phyloP scores from a whole-genome alignment of 2,888 invertebrate genomes.

The Pyrochroa serraticornis region DNA sequence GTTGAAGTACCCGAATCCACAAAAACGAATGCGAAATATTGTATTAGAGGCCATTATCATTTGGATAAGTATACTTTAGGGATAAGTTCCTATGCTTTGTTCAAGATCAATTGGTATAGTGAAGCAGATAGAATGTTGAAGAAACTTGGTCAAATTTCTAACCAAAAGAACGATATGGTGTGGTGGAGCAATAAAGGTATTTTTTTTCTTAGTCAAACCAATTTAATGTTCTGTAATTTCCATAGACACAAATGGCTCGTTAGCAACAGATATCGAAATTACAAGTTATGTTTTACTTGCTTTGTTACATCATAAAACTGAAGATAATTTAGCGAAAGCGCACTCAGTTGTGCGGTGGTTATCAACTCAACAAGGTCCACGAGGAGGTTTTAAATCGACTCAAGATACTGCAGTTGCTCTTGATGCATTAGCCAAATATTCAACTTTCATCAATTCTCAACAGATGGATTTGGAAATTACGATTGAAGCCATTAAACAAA shows the following conservation, averaged over 20 bases:
- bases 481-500: constrained; percentile 57
- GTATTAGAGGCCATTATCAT: constrained; percentile 58
- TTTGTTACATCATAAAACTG: constrained; percentile 60
- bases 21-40: constrained; percentile 65
- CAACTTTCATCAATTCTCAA: constrained; percentile 56
- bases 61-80: constrained; percentile 61
- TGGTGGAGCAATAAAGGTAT: constrained; percentile 62
- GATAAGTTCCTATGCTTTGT: constrained; percentile 62
- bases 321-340: constrained; percentile 61
- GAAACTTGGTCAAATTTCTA: constrained; percentile 56
- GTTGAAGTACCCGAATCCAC: constrained; percentile 60
- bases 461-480: constrained; percentile 58
- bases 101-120: constrained; percentile 57
- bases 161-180: constrained; percentile 56
- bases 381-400: constrained; percentile 78
- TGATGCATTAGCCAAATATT: constrained; percentile 65
- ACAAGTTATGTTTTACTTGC: constrained; percentile 71
- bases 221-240: not conserved
- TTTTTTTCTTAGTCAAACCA: not conserved
- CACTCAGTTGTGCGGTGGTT: constrained; percentile 75
- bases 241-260: constrained; percentile 27
- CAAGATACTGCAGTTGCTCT: constrained; percentile 68
- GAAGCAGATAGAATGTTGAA: constrained; percentile 57
- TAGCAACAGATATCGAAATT: constrained; percentile 70
- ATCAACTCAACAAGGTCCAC: constrained; percentile 67